Conservation (phyloP, 30 jellyfish, hydroid and myxozoan genomes). For the Aurelia sp. region DNA sequence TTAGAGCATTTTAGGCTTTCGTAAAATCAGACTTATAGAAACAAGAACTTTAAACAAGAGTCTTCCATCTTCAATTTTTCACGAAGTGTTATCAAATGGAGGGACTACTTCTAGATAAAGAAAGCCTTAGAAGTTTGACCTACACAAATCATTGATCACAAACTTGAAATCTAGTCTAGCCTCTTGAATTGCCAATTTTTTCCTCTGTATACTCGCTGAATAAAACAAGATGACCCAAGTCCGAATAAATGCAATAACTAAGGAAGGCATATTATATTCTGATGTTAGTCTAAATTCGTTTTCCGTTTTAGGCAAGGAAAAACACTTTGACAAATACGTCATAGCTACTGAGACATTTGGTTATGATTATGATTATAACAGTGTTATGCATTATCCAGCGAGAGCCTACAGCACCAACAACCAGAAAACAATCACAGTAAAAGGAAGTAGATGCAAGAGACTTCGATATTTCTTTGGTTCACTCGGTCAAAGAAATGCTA, state of each 20-base stretch:
- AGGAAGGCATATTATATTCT: background rate
- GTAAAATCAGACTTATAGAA: too few species aligned
- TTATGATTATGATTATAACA: conserved; percentile 25
- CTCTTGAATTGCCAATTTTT: too few species aligned
- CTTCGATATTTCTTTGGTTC: background rate
- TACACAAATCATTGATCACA: too few species aligned
- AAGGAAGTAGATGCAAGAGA: background rate
- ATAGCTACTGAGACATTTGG: conserved; percentile 7
- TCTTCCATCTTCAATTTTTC: too few species aligned
- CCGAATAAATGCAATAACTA: background rate
- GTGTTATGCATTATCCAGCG: conserved; percentile 38
- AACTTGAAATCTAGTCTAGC: too few species aligned
- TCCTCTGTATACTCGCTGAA: too few species aligned
- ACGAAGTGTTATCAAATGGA: too few species aligned
- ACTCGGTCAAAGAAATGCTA: conserved; percentile 29
- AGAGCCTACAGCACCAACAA: conserved; percentile 22
- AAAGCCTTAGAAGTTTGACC: too few species aligned
- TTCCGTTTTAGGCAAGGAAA: background rate
- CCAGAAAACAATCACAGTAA: background rate
- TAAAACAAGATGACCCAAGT: background rate
- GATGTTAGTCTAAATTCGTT: background rate
- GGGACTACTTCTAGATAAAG: too few species aligned
- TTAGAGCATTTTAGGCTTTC: too few species aligned
- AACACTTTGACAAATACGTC: conserved; percentile 11
- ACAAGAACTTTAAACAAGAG: too few species aligned